These are phyloP conservation scores for Ecliptopera silaceata DNA, from an alignment of 2,888 invertebrate species.

Conservation along the genomic window DNA sequence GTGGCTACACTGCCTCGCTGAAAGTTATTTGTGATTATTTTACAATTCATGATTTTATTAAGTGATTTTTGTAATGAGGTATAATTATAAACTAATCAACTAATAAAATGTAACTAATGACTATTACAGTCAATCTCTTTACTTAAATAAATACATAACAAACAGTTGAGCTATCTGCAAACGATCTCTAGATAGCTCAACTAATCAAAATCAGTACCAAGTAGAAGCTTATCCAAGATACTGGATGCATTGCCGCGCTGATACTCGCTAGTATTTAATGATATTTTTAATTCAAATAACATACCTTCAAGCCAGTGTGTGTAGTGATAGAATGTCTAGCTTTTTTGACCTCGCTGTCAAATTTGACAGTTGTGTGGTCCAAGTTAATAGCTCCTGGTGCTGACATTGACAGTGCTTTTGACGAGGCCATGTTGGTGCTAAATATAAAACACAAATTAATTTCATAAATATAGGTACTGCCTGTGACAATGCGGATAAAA, in stretches of 20 bases:
- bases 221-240: too few relatives aligned
- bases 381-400: slow-evolving; percentile 94
- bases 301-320: slow-evolving; percentile 64
- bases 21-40: background rate
- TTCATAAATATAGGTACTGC: background rate
- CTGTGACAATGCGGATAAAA: slow-evolving; percentile 9
- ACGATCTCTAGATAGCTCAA: too few relatives aligned
- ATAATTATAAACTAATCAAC: too few relatives aligned
- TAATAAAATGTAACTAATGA: too few relatives aligned
- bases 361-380: slow-evolving; percentile 88
- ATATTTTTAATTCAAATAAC: background rate
- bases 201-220: too few relatives aligned
- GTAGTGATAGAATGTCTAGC: slow-evolving; percentile 78
- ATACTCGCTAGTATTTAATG: too few relatives aligned
- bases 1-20: slow-evolving; percentile 68
- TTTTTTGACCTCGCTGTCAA: slow-evolving; percentile 83
- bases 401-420: slow-evolving; percentile 90
- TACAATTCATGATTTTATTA: too few relatives aligned
- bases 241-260: too few relatives aligned
- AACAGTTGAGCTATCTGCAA: too few relatives aligned
- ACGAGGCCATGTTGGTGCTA: slow-evolving; percentile 87
- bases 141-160: too few relatives aligned
- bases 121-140: too few relatives aligned
- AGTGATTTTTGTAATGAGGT: too few relatives aligned
- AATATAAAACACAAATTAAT: slow-evolving; percentile 12